Base-by-base conservation (phyloP, 2,797 vertebrate species). In the Xenopus petersii region DNA sequence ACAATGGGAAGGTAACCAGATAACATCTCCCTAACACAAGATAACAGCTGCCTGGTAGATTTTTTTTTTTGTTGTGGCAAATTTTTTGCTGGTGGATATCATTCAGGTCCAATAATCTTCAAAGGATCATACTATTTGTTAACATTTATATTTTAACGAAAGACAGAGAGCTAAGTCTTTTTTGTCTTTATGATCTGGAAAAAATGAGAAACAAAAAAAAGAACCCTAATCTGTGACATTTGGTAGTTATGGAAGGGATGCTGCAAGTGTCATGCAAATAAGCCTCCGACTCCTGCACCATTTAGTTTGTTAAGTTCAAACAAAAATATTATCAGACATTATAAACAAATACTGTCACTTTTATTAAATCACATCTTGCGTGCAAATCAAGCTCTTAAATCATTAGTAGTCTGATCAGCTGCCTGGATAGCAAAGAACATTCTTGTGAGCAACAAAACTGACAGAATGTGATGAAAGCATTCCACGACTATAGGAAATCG, bases 281-380 rank as follows among this genome's bases (percentile, higher is more conserved):
- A 54, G 51, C 24, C 21, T 12, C 17, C 16, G 67, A 17, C 8
- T 21, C 26, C 51, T 21, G 42, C 54, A 33, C 47, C 54, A 74
- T 74, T 70, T 74, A 54, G 12, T 58, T 49, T 33, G 48, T 26
- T 64, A 59, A 59, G 70, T 73, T 69, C 59, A 64, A 71, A 59
- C 63, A 67, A 51, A 68, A 68, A 77, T 58, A 21, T 67, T 58
- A 64, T 73, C 55, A 65, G 66, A 46, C 51, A 42, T 47, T 13
- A 46, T 33, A 55, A 72, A 56, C 51, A 73, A 73, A 47, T 12
- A 12, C 51, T 78, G 76, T 70, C 66, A 54, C 56, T 30, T n/a
- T 60, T 51, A 46, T 21, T 58, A 58, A 58, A 42, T 42, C 36
- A 1, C 33, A 69, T 46, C 51, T 12, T n/a, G 26, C 2, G 55